Percentiles rank a stretch among this genome's conserved stretches.
Evolutionary conservation across 2,888 invertebrate species (phyloP).

Genomic region (Drosophila fungiperda): DNA sequence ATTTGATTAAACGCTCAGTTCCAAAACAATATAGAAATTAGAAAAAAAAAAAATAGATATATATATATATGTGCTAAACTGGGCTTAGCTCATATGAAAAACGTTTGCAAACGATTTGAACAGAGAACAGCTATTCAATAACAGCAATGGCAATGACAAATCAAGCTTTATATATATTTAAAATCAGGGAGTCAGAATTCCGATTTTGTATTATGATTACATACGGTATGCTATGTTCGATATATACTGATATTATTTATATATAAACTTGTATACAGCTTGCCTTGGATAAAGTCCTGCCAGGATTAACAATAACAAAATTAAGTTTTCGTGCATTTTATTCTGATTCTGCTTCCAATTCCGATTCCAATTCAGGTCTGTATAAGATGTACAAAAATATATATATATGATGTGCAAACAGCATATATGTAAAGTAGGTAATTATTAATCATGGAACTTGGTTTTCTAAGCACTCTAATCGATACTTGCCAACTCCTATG

Average conservation of each 20-base stretch:
- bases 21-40: slow-evolving; percentile 1
- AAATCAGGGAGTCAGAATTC: not conserved
- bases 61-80: not conserved
- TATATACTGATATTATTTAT: no score
- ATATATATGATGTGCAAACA: not conserved
- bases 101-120: not conserved
- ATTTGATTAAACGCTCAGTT: slow-evolving; percentile 10
- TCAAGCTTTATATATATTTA: not conserved
- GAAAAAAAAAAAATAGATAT: not conserved
- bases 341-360: no score
- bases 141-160: not conserved
- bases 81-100: not conserved
- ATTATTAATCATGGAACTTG: not conserved
- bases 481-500: not conserved
- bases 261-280: no score
- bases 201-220: not conserved
- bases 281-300: no score
- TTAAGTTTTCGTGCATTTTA: no score
- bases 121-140: not conserved
- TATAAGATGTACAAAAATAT: not conserved
- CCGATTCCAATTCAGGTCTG: not conserved
- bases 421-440: not conserved
- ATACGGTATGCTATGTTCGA: not conserved
- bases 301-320: no score
- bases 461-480: not conserved